Conservation (phyloP, 2,797 vertebrate species). For the Kryptolebias ocellatus region DNA sequence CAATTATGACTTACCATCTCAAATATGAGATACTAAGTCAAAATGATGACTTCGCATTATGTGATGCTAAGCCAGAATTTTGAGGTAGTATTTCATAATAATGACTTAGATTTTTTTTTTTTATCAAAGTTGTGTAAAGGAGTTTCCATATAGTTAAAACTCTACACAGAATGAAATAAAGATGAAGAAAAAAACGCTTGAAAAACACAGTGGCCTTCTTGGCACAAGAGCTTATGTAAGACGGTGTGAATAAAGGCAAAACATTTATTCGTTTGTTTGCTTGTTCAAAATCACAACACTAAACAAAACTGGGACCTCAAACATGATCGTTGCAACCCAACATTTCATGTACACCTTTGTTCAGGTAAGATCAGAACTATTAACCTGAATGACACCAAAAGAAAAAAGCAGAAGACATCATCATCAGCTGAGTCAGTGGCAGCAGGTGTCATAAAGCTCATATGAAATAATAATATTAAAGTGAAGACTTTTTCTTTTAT, state of each 20-base stretch:
- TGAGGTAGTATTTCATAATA: too few relatives aligned
- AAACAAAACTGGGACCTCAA: too few relatives aligned
- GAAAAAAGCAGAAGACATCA: slow-evolving; percentile 32
- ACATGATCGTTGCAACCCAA: not conserved
- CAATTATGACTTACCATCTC: too few relatives aligned
- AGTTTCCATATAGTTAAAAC: not conserved
- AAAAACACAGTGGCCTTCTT: not conserved
- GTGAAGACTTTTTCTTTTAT: slow-evolving; percentile 8
- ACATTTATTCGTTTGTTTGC: too few relatives aligned
- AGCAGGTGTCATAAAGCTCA: not conserved
- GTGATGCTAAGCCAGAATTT: too few relatives aligned
- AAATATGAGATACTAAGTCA: too few relatives aligned
- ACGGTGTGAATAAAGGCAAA: too few relatives aligned
- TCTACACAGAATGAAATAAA: slow-evolving; percentile 32
- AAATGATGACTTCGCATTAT: too few relatives aligned
- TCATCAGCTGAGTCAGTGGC: slow-evolving; percentile 26
- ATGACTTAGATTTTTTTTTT: too few relatives aligned
- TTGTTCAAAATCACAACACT: too few relatives aligned
- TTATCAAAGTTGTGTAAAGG: too few relatives aligned
- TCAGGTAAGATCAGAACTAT: slow-evolving; percentile 4
- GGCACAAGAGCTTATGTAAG: too few relatives aligned
- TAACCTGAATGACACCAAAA: slow-evolving; percentile 30
- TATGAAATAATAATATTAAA: not conserved
- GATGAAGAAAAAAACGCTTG: slow-evolving; percentile 4
- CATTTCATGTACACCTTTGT: slow-evolving; percentile 16